Base-by-base conservation (phyloP, 2,888 invertebrate genomes). In the Lacanobia oleracea region DNA sequence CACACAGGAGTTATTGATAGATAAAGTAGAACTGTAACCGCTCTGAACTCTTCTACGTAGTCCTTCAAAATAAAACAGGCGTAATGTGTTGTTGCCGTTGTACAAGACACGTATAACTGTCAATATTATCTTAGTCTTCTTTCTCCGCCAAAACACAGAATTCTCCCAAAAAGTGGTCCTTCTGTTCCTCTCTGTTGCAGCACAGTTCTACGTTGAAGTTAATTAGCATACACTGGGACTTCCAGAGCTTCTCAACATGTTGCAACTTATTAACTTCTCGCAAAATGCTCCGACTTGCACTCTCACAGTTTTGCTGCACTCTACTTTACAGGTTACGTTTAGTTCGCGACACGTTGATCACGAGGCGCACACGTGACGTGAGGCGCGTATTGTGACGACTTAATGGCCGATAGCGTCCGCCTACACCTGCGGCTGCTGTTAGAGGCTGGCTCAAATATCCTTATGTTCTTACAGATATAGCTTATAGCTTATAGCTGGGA, bases 211-310 rank as follows among this genome's bases (percentile, higher is more conserved):
- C 62, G 53, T 62, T 69, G 40, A n/a, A 78, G 59, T 67, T 79
- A 81, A 81, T 78, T 66, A 78, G 70, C 66, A 63, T 18, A 43
- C 63, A 48, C 27, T 40, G 23, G 23, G 21, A 66, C 43, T 67
- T 51, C 16, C 59, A 40, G 62, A 45, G 81, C 65, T 70, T 69
- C 68, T 54, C 48, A n/a, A 69, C 77, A 45, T n/a, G 57, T n/a
- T 66, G 65, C 43, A 37, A 66, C 50, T 51, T 69, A 76, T 69
- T 76, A 69, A 54, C 23, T 69, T 45, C 23, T 23, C 53, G n/a
- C 33, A 54, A 54, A 21, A 33, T 3, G 62, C 37, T 40, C 8
- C 33, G 7, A 40, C 51, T 71, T 12, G n/a, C 37, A 59, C 18
- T 53, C 37, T 0, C 2, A 43, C 40, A 40, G 23, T 33, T 50